These are phyloP conservation scores for Micrasema minimum DNA, from an alignment of 1,140 invertebrate species.

Conservation along the genomic window DNA sequence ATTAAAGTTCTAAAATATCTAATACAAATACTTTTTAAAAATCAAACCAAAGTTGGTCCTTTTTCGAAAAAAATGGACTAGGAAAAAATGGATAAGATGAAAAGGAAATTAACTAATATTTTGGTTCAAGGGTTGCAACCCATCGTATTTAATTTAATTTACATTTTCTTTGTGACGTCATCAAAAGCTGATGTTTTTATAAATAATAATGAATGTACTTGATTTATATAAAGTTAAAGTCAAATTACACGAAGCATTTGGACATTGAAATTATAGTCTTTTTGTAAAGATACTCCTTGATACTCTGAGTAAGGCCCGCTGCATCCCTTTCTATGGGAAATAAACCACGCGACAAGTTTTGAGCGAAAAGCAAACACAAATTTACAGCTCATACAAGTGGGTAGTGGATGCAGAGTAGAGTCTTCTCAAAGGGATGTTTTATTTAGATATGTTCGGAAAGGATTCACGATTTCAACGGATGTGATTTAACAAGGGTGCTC, in stretches of 20 bases:
- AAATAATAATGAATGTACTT: too few species aligned
- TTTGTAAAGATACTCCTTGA: background rate
- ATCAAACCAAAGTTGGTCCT: too few species aligned
- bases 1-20: too few species aligned
- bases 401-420: conserved; percentile 10
- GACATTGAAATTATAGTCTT: background rate
- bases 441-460: conserved; percentile 43
- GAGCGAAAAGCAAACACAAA: conserved; percentile 49
- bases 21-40: too few species aligned
- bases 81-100: too few species aligned
- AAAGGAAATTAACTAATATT: too few species aligned
- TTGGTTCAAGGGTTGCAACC: too few species aligned
- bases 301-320: too few species aligned
- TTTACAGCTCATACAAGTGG: conserved; percentile 39
- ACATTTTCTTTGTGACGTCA: background rate
- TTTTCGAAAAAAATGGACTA: too few species aligned
- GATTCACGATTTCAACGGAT: background rate
- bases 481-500: conserved; percentile 6
- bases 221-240: background rate
- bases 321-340: conserved; percentile 26
- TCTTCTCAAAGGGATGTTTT: conserved; percentile 35
- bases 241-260: background rate
- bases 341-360: conserved; percentile 42
- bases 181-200: background rate
- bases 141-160: background rate